Percentiles rank a stretch among this genome's conserved stretches.
phyloP scores from a whole-genome alignment of 2,113 vertebrate species.

The Myotis davidii region DNA sequence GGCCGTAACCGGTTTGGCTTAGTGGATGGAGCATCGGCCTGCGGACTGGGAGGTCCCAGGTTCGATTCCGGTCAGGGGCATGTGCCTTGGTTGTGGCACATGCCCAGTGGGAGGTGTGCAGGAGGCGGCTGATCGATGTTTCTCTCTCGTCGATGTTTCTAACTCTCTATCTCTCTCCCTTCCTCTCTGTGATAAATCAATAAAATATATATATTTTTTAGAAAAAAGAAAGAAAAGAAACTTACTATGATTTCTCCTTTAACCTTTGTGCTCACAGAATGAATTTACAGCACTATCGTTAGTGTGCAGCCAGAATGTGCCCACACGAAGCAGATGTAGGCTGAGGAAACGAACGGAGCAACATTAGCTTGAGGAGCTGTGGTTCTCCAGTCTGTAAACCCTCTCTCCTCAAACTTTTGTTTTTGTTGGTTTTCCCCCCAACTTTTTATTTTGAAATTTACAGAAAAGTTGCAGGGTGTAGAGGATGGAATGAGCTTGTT shows the following conservation, averaged over 20 bases:
- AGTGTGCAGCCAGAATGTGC: background rate
- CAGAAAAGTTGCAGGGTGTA: background rate
- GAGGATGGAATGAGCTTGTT: background rate
- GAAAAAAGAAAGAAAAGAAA: background rate
- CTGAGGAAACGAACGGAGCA: background rate
- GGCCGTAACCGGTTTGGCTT: no score
- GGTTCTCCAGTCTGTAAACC: background rate
- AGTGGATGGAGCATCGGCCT: no score
- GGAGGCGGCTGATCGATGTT: no score
- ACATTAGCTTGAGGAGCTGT: background rate
- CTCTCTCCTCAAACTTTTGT: background rate
- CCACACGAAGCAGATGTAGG: background rate
- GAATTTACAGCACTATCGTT: background rate
- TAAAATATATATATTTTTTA: no score
- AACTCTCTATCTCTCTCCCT: no score
- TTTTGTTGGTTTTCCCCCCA: background rate
- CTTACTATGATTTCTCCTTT: background rate
- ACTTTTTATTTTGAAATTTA: conserved; percentile 44
- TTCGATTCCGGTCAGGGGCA: no score
- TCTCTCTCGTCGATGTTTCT: no score
- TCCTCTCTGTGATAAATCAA: no score
- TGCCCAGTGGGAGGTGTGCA: no score
- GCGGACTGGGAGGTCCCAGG: no score
- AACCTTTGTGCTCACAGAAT: background rate
- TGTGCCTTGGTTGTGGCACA: no score